Base-by-base conservation (phyloP, 2,888 invertebrate species). In the Drosophila flavopinicola region DNA sequence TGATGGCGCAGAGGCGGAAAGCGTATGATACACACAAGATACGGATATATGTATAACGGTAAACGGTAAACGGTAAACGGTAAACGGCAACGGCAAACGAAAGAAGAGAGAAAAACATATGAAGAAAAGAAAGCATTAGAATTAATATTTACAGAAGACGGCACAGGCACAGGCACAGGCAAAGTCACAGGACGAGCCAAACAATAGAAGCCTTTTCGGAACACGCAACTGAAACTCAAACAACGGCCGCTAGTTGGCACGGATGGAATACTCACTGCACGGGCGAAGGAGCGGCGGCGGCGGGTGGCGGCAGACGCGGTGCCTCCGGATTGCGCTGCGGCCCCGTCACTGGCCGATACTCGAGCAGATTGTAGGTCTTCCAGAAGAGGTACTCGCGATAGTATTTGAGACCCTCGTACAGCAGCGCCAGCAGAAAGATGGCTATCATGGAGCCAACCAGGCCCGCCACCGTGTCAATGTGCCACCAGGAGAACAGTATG, bases 371-470 rank as follows among this genome's bases (percentile, higher is more conserved):
- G 90, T 96, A 96, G 1, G 96, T 95, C 92, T 95, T 95, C 95
- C 97, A 97, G 90, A 97, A 94, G 41, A 97, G 92, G 92, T 94
- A 95, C 92, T 96, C 96, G 80, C 94, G 92, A 88, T 94, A 94
- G 88, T 94, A 94, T 88, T 94, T 94, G 2, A 94, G 91, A 69
- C 98, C 98, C 93, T 99, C 99, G 91, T 99, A 99, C 23, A 98
- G 92, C 49, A 98, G 94, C 5, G 98, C 98, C 94, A 99, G 94
- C 68, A 98, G 92, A 89, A 98, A 96, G 85, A 99, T 96, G 39
- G 95, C 96, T 70, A 98, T 92, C 93, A 98, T 97, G 3, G 99
- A 98, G 37, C 96, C 96, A 59, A 98, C 91, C 80, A 99, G 93
- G 59, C 96, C 96, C 38, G 95, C 94, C 53, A 94, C 90, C 15